Evolutionary conservation across 2,113 vertebrate species (phyloP).

Genomic region (Amphiprion percula): DNA sequence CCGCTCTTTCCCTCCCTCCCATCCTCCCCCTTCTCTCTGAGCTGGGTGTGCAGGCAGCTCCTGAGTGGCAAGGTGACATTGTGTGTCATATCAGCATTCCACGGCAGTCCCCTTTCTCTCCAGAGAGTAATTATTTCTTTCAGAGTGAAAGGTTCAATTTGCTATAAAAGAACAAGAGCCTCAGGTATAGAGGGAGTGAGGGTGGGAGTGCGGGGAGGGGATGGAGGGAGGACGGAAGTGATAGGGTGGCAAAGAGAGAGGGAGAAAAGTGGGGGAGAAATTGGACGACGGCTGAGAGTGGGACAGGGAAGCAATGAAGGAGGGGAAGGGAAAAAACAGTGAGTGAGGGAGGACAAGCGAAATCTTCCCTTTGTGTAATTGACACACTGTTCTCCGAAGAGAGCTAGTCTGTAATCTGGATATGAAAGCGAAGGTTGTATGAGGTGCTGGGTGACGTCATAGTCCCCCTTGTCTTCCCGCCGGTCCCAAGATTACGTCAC

Average conservation of each 20-base stretch:
- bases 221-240: slow-evolving; percentile 68
- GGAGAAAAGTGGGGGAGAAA: slow-evolving; percentile 51
- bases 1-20: slow-evolving; percentile 38
- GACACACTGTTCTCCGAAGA: slow-evolving; percentile 73
- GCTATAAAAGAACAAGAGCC: slow-evolving; percentile 89
- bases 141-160: slow-evolving; percentile 92
- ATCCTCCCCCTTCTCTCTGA: slow-evolving; percentile 40
- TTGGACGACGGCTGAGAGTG: slow-evolving; percentile 49
- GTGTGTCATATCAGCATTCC: slow-evolving; percentile 90
- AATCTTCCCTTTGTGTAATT: slow-evolving; percentile 73
- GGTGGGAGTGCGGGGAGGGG: slow-evolving; percentile 63
- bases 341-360: slow-evolving; percentile 65
- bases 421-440: slow-evolving; percentile 29
- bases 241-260: slow-evolving; percentile 63
- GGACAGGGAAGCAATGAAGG: slow-evolving; percentile 42
- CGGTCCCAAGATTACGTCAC: slow-evolving; percentile 74
- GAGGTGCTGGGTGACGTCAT: slow-evolving; percentile 72
- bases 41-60: slow-evolving; percentile 74
- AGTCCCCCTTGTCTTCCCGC: slow-evolving; percentile 45
- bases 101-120: slow-evolving; percentile 86
- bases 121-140: slow-evolving; percentile 93
- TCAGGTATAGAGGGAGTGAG: slow-evolving; percentile 79
- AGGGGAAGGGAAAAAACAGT: slow-evolving; percentile 36
- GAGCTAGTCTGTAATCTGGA: slow-evolving; percentile 40
- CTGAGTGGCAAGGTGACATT: slow-evolving; percentile 95